Base-by-base conservation (phyloP, 2,888 invertebrate species). In the Steinernema scapterisci region DNA sequence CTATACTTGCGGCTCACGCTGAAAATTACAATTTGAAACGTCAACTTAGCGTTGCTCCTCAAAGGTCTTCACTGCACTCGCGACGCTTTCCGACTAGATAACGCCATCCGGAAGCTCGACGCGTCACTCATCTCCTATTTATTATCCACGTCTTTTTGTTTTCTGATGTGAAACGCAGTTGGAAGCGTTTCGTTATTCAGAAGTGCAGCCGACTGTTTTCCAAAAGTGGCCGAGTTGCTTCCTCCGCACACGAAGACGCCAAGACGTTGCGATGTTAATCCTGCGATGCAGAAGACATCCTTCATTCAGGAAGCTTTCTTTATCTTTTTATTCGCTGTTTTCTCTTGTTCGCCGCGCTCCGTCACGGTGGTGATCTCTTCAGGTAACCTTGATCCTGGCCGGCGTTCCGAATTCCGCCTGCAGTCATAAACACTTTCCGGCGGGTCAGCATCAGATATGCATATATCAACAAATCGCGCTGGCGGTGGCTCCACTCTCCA, bases 321-420 rank as follows among this genome's bases (percentile, higher is more conserved):
- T 9, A 38, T 38, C 38, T 38, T 38, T 38, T 38, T 19, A 48
- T 48, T 48, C 48, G 19, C 3, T 48, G 48, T 48, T 48, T 16
- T 48, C 16, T 48, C 48, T n/a, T n/a, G 48, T 2, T 2, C 19
- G 48, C 48, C 48, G 38, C 38, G 3, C 5, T 13, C 13, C 48
- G 48, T 13, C 13, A 5, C 48, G 3, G 19, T 48, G 3, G 48
- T 16, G 5, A 13, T 48, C 48, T 48, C 5, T 48, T 48, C 48
- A 48, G 48, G 48, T 48, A 48, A 48, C 48, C 48, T 48, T 48
- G 48, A 48, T 48, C 48, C 48, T 48, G n/a, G 16, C 48, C 48
- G 38, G 48, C 48, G 48, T 16, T 19, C 48, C 16, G 19, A 48
- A 48, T 19, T 3, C 13, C 13, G n/a, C 6, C n/a, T 48, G 48